phyloP scores from a whole-genome alignment of 2,888 invertebrate genomes.

The Acleris literana region DNA sequence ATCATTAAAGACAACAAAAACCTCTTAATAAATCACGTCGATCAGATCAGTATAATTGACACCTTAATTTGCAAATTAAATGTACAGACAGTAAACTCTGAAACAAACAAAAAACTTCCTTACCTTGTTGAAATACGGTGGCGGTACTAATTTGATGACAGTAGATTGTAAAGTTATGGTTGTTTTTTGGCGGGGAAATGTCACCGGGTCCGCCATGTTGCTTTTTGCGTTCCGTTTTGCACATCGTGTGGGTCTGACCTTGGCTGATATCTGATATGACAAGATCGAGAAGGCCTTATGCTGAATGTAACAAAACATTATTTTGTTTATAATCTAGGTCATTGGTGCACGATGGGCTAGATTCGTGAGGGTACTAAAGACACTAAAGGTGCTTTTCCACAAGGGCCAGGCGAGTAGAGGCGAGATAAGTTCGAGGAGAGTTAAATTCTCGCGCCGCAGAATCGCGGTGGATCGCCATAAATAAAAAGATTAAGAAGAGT shows the following conservation, averaged over 20 bases:
- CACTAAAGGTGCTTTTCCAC: too few relatives aligned
- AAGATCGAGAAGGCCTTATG: not conserved
- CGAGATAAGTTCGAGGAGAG: too few relatives aligned
- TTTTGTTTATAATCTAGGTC: too few relatives aligned
- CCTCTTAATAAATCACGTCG: slow-evolving; percentile 24
- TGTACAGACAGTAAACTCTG: not conserved
- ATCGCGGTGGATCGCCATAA: too few relatives aligned
- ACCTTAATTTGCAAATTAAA: slow-evolving; percentile 22
- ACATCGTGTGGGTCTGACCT: slow-evolving; percentile 28
- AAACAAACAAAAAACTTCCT: not conserved
- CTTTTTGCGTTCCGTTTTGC: slow-evolving; percentile 8
- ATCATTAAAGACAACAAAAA: slow-evolving; percentile 20
- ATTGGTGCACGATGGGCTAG: too few relatives aligned
- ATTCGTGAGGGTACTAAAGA: too few relatives aligned
- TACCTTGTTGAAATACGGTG: not conserved
- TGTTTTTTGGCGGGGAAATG: slow-evolving; percentile 26
- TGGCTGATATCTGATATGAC: slow-evolving; percentile 22
- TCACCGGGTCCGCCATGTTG: slow-evolving; percentile 20
- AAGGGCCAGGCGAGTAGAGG: too few relatives aligned
- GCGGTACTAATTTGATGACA: not conserved
- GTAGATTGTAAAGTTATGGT: not conserved
- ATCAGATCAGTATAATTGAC: slow-evolving; percentile 23
- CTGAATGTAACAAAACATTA: too few relatives aligned
- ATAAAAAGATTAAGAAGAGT: too few relatives aligned
- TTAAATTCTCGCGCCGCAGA: too few relatives aligned